Conservation (phyloP, 2,888 invertebrate species). For the Campoplex nolae region DNA sequence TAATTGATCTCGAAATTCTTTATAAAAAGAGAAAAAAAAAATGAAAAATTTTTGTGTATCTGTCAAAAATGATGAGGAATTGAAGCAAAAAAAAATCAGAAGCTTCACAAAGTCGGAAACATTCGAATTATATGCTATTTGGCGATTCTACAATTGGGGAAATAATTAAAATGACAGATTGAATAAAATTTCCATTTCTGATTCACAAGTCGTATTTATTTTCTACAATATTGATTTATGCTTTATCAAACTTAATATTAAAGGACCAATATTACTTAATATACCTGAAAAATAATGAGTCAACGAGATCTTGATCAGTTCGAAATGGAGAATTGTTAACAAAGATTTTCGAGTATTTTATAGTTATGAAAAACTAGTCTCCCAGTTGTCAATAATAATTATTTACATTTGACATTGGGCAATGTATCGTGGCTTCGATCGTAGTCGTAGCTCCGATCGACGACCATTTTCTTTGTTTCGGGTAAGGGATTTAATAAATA, state of each 20-base stretch:
- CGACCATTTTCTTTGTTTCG: background rate
- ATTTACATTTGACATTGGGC: conserved; percentile 12
- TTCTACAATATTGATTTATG: conserved; percentile 4
- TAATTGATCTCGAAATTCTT: no score
- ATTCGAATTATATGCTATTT: background rate
- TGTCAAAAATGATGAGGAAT: background rate
- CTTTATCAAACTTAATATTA: conserved; percentile 50
- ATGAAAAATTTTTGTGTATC: background rate
- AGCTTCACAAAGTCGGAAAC: background rate
- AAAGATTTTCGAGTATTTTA: background rate
- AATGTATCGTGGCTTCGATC: background rate
- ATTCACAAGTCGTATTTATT: conserved; percentile 30
- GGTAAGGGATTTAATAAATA: background rate
- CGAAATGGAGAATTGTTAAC: conserved; percentile 32
- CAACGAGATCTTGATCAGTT: conserved; percentile 48
- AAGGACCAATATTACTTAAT: conserved; percentile 43
- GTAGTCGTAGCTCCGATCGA: background rate
- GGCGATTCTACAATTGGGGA: background rate
- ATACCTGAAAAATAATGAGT: conserved; percentile 12
- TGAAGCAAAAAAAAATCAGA: background rate
- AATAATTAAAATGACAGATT: background rate
- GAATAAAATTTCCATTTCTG: background rate
- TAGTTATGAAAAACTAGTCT: conserved; percentile 2
- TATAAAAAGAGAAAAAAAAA: background rate
- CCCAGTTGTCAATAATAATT: background rate